Evolutionary conservation across 2,113 vertebrate genomes (phyloP).

Genomic region (Peromyscus leucopus): DNA sequence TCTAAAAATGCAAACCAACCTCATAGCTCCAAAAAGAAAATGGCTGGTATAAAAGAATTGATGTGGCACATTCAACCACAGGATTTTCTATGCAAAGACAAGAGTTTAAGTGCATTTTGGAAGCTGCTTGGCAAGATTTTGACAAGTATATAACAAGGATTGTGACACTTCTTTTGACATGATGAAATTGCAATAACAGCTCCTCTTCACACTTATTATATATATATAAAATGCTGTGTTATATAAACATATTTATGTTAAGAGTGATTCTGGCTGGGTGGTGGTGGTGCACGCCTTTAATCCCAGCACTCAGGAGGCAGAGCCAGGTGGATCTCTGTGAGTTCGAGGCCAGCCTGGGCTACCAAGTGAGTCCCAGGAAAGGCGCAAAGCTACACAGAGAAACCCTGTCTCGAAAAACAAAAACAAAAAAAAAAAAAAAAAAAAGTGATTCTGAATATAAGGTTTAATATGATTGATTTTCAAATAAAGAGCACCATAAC

Average conservation of each 20-base stretch:
- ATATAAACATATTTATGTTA: background rate
- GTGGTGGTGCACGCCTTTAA: too few relatives aligned
- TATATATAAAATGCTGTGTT: background rate
- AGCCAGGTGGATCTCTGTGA: too few relatives aligned
- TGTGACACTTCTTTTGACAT: conserved; percentile 67
- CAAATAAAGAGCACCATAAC: conserved; percentile 16
- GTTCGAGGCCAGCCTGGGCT: too few relatives aligned
- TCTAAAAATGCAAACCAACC: conserved; percentile 58
- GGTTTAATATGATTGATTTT: conserved; percentile 1
- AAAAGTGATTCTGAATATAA: conserved; percentile 30
- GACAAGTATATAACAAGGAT: conserved; percentile 55
- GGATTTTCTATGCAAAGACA: conserved; percentile 55
- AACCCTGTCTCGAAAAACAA: too few relatives aligned
- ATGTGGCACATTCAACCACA: background rate
- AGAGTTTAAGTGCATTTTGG: conserved; percentile 45
- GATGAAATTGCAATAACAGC: conserved; percentile 42
- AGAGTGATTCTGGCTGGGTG: background rate
- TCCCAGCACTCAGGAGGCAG: too few relatives aligned
- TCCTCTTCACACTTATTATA: conserved; percentile 50
- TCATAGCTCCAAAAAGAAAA: conserved; percentile 31
- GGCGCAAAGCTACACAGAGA: too few relatives aligned
- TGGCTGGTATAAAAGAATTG: conserved; percentile 49
- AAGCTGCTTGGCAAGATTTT: conserved; percentile 58
- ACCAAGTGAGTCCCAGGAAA: too few relatives aligned
- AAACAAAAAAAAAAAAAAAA: too few relatives aligned